Conservation (phyloP, 2,797 vertebrate genomes). For the Brachyalestes nurse region DNA sequence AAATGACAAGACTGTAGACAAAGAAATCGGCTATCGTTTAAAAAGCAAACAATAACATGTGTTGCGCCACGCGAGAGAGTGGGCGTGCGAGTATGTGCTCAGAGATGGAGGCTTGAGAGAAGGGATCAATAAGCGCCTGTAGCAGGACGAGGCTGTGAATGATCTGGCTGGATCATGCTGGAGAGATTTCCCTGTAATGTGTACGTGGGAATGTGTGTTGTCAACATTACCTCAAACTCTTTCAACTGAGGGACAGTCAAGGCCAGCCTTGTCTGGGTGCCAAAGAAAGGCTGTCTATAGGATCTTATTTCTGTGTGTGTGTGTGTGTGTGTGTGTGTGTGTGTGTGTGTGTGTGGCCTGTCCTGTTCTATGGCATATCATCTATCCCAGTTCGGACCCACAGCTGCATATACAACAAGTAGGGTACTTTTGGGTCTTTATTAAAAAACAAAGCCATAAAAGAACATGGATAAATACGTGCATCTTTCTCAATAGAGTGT, state of each 20-base stretch:
- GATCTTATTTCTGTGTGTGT: slow-evolving; percentile 1
- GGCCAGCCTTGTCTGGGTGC: slow-evolving; percentile 10
- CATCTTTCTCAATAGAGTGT: background rate
- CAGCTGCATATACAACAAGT: background rate
- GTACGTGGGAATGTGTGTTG: slow-evolving; percentile 22
- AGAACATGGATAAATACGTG: background rate
- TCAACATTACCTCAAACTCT: slow-evolving; percentile 10
- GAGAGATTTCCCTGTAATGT: slow-evolving; percentile 39
- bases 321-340: background rate
- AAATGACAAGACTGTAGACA: slow-evolving; percentile 35
- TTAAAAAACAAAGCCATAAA: background rate
- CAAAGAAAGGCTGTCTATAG: slow-evolving; percentile 19
- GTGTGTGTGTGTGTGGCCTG: too few species aligned
- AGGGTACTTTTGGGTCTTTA: background rate
- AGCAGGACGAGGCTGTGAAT: slow-evolving; percentile 35
- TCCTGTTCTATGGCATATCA: background rate
- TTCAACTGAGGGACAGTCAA: slow-evolving; percentile 27
- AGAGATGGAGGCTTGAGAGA: slow-evolving; percentile 18
- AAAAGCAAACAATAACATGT: slow-evolving; percentile 28
- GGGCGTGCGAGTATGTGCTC: slow-evolving; percentile 29
- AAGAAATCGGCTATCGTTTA: slow-evolving; percentile 36
- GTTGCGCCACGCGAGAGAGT: slow-evolving; percentile 32
- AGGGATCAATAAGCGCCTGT: slow-evolving; percentile 53
- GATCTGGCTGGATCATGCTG: slow-evolving; percentile 50
- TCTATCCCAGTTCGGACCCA: slow-evolving; percentile 7